phyloP scores from a whole-genome alignment of 1,140 invertebrate genomes.

The Calliopsis andreniformis region DNA sequence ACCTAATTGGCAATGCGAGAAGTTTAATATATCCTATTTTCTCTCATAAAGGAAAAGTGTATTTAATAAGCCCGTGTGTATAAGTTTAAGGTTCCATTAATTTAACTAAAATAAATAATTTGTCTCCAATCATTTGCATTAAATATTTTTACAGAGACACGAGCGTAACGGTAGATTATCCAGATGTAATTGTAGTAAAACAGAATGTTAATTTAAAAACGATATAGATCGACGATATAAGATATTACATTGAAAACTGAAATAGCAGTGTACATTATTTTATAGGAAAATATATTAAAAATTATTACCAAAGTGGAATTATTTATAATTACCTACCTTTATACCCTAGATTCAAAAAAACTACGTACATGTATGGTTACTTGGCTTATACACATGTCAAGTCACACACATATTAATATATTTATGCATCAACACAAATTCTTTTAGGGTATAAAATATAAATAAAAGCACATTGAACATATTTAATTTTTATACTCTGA shows the following conservation, averaged over 20 bases:
- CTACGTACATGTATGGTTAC: slow-evolving; percentile 3
- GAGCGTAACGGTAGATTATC: slow-evolving; percentile 43
- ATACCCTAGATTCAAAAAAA: slow-evolving; percentile 9
- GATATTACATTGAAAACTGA: slow-evolving; percentile 74
- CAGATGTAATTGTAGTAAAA: slow-evolving; percentile 56
- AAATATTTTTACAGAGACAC: slow-evolving; percentile 36
- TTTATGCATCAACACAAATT: background rate
- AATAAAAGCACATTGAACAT: background rate
- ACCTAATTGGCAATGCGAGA: background rate
- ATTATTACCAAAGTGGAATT: slow-evolving; percentile 66
- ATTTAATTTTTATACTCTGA: background rate
- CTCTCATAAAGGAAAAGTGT: background rate
- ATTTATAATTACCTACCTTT: slow-evolving; percentile 55
- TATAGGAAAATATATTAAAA: slow-evolving; percentile 76
- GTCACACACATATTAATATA: background rate
- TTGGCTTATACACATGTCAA: background rate
- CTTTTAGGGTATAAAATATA: background rate
- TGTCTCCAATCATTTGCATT: slow-evolving; percentile 40
- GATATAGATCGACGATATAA: slow-evolving; percentile 72
- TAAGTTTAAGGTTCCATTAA: background rate
- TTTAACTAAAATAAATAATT: slow-evolving; percentile 37
- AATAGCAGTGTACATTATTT: slow-evolving; percentile 78
- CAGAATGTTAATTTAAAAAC: slow-evolving; percentile 72
- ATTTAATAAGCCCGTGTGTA: slow-evolving; percentile 1
- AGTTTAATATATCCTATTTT: background rate